Percentiles rank a stretch among this genome's conserved stretches.
phyloP scores from a whole-genome alignment of 2,888 invertebrate genomes.

The Rhagonycha fulva region DNA sequence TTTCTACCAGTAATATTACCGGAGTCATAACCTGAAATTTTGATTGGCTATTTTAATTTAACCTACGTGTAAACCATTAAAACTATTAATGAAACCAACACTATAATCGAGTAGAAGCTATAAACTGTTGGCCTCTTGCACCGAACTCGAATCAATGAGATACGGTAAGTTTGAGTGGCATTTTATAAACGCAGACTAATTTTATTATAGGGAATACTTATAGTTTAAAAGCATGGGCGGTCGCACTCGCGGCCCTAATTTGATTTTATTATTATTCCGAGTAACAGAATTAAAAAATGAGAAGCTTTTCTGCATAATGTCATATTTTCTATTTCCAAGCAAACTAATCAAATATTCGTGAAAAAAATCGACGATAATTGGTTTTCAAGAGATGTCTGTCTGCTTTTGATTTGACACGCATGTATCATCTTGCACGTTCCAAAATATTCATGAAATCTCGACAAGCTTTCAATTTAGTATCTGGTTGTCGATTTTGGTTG shows the following conservation, averaged over 20 bases:
- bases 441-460: background rate
- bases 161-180: conserved; percentile 20
- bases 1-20: no score
- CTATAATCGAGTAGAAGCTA: conserved; percentile 12
- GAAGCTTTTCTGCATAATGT: background rate
- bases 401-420: background rate
- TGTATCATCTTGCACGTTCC: background rate
- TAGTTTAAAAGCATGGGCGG: conserved; percentile 33
- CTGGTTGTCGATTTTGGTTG: conserved; percentile 5
- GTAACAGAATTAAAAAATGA: conserved; percentile 16
- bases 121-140: conserved; percentile 15
- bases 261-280: conserved; percentile 19
- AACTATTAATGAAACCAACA: conserved; percentile 2
- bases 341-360: background rate
- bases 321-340: conserved; percentile 14
- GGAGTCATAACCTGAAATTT: background rate
- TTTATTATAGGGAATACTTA: conserved; percentile 31
- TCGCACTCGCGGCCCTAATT: conserved; percentile 25
- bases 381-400: background rate
- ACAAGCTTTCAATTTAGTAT: background rate
- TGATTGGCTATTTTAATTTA: background rate
- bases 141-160: conserved; percentile 25
- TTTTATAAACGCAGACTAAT: conserved; percentile 34
- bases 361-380: background rate
- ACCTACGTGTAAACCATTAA: background rate